phyloP scores from a whole-genome alignment of 2,113 vertebrate species.

The Istiophorus platypterus region DNA sequence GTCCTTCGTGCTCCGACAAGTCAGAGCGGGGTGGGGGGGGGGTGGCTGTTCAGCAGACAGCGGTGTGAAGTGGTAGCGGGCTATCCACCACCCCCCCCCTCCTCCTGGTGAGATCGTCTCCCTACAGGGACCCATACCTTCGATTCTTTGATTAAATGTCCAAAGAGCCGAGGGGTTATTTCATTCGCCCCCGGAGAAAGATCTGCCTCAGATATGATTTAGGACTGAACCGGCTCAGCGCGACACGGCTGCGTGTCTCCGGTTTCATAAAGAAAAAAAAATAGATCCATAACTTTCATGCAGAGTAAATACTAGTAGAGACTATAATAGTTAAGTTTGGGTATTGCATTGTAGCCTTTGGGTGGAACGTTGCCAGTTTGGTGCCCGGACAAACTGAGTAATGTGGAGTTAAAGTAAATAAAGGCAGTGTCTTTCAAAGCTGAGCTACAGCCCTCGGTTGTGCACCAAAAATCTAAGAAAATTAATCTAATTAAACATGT shows the following conservation, averaged over 20 bases:
- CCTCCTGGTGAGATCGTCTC: conserved; percentile 19
- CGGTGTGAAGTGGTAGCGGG: background rate
- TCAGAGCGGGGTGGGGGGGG: conserved; percentile 6
- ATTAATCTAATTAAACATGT: no score
- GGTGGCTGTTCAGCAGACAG: conserved; percentile 15
- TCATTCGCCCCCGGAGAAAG: conserved; percentile 32
- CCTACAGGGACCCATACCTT: conserved; percentile 28
- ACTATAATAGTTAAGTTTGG: background rate
- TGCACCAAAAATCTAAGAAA: no score
- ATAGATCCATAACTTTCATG: conserved; percentile 44
- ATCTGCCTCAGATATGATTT: conserved; percentile 50
- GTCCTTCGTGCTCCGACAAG: conserved; percentile 10
- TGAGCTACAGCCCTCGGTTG: background rate
- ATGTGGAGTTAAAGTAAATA: background rate
- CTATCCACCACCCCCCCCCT: background rate
- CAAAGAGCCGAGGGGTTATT: conserved; percentile 45
- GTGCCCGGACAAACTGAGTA: background rate
- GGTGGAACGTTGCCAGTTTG: background rate
- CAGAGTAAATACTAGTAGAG: background rate
- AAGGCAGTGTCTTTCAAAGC: background rate
- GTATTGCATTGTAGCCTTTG: background rate
- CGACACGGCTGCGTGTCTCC: background rate
- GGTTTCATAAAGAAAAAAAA: conserved; percentile 41
- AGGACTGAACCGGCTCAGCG: background rate
- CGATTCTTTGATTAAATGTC: conserved; percentile 48